Conservation (phyloP, 2,113 vertebrate genomes). For the Stigmatopora nigra region DNA sequence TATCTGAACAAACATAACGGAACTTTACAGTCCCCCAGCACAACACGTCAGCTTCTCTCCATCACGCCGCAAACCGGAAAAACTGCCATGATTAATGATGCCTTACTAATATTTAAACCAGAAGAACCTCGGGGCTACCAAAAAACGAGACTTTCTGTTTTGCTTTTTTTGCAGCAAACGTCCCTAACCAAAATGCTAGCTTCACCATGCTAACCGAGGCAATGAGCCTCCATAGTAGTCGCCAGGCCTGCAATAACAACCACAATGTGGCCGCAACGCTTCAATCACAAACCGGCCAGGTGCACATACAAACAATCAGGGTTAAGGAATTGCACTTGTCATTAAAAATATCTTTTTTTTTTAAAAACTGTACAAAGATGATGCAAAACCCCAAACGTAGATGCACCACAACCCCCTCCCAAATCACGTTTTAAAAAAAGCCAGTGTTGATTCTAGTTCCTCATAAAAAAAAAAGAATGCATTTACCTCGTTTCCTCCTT, state of each 20-base stretch:
- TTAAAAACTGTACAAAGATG: too few relatives aligned
- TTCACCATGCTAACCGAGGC: constrained; percentile 39
- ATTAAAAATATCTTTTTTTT: too few relatives aligned
- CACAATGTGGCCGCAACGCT: neutral
- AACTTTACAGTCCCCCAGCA: constrained; percentile 15
- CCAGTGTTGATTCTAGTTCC: neutral
- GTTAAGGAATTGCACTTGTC: neutral
- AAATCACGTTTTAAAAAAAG: neutral
- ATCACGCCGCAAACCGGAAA: neutral
- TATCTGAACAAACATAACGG: constrained; percentile 44
- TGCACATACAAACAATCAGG: neutral
- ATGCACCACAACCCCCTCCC: neutral
- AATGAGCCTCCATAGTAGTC: constrained; percentile 34
- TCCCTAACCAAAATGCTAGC: constrained; percentile 27
- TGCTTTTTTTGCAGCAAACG: neutral
- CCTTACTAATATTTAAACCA: too few relatives aligned
- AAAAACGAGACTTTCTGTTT: neutral
- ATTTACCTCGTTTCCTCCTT: constrained; percentile 47
- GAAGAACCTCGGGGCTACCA: neutral
- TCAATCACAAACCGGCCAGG: neutral
- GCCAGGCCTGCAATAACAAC: constrained; percentile 36
- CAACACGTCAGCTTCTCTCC: neutral
- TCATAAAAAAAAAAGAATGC: neutral
- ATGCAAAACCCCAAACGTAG: neutral
- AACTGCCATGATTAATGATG: neutral